Base-by-base conservation (phyloP, 35 echinoderm and acorn worm genomes). In the Strongylocentrotus purpuratus region DNA sequence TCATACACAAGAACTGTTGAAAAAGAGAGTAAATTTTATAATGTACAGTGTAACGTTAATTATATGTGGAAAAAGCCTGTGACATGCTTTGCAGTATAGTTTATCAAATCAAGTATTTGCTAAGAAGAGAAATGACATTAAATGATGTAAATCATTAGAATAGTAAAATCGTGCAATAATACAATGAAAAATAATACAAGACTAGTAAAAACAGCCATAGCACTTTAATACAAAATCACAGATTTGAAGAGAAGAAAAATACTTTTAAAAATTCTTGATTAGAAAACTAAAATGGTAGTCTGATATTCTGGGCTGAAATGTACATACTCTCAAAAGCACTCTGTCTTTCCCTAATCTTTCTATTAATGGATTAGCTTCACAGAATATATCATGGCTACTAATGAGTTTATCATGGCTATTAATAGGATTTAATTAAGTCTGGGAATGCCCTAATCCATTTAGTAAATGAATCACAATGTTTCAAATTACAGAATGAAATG, bases 1-100 rank as follows among this genome's bases (percentile, higher is more conserved):
- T 95, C 31, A 97, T 94, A 96, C 97, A 98, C 86, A 97, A 89
- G 94, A 99, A 99, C 98, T 99, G 94, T 94, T 48, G 33, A 95
- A 86, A 87, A 95, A 96, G 48, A 94, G 33, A 95, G 92, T 94
- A 86, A 95, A 86, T 20, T 31, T 41, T 5, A 33, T 87, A 95
- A 95, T 47, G 25, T 7, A 0, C 0, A 7, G 18, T 45, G 45
- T 70, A 46, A 65, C 10, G 8, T 61, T 25, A 33, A 70, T 71
- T 8, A 28, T 15, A 55, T 10, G 50, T 55, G 7, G 0, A 1
- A 50, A 50, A 50, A 50, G 8, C 48, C 12, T 50, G 48, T 50
- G 50, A 41, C 48, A 94, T 15, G 18, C 45, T 9, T 41, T 28
- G 31, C 50, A 31, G 14, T 32, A 94, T 50, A 59, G 31, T 25